phyloP scores from a whole-genome alignment of 2,888 invertebrate species.

The Oegoconia quadripuncta region DNA sequence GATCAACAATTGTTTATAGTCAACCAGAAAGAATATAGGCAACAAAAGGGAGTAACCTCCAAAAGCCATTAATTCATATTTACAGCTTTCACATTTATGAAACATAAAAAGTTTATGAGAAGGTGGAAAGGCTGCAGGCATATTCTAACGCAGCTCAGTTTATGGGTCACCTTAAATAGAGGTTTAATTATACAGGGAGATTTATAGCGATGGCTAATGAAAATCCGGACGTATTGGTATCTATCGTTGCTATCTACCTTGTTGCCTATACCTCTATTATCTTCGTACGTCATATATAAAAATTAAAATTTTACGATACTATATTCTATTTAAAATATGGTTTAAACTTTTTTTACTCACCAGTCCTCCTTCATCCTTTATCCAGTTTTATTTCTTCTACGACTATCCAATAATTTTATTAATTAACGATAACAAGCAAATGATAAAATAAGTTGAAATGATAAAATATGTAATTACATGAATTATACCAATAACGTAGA shows the following conservation, averaged over 20 bases:
- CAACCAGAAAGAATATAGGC: conserved; percentile 39
- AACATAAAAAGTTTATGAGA: conserved; percentile 72
- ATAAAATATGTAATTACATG: too few relatives aligned
- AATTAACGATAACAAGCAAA: too few relatives aligned
- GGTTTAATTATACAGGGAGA: conserved; percentile 56
- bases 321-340: too few relatives aligned
- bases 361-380: too few relatives aligned
- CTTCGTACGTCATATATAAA: background rate
- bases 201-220: conserved; percentile 47
- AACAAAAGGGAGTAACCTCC: conserved; percentile 51
- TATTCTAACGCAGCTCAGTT: conserved; percentile 52
- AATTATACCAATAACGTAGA: too few relatives aligned
- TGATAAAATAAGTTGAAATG: too few relatives aligned
- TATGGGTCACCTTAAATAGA: conserved; percentile 65
- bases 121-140: conserved; percentile 58
- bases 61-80: conserved; percentile 71
- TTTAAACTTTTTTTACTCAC: too few relatives aligned
- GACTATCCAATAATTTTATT: too few relatives aligned
- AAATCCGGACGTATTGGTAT: conserved; percentile 29
- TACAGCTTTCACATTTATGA: conserved; percentile 70
- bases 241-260: conserved; percentile 3
- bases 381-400: too few relatives aligned
- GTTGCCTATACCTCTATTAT: background rate
- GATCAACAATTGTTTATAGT: conserved; percentile 48
- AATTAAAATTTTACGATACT: conserved; percentile 2